Evolutionary conservation across 92 coral and sea anemone genomes (phyloP), one percentile per base, ranked within the genome.

Genomic region (Epizoanthus scotinus): DNA sequence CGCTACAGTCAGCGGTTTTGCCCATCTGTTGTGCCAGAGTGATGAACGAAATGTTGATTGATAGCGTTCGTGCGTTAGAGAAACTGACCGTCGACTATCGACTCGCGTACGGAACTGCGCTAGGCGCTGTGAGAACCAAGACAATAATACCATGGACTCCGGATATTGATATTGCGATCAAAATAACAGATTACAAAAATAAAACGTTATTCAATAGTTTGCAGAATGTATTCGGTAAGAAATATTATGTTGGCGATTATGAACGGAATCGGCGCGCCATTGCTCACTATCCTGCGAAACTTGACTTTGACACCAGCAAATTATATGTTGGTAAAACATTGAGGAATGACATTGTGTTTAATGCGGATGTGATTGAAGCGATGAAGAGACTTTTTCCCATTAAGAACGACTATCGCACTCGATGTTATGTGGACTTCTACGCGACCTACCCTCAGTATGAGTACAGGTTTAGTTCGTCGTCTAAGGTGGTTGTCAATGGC

Each of bases 1-100:
- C 81, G 42, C 21, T 75, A 60, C 50, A 49, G 63, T 75, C 81
- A 75, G 81, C 81, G 81, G 81, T 75, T 58, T 75, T 75, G 22
- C 81, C 81, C 20, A 75, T 75, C 81, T 75, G 81, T 60, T 75
- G 81, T 36, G 34, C 81, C 14, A 75, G 68, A 57, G 67, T 38
- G 0, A 24, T 75, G 52, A 75, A 75, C 3, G 67, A 75, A 38
- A 75, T 75, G 81, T 40, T 75, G 7, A 34, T 36, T 21, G 81
- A 75, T 19, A 75, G 67, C 29, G 81, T 63, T 19, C 60, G 17
- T 6, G 67, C 81, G 21, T 22, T 75, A 9, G 3, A 24, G 15
- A 75, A 28, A 22, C 68, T 75, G 6, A 26, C 54, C 3, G 59
- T 75, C 22, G 81, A 75, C 22, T 67, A 75, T 60, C 81, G 81